Evolutionary conservation across 2,888 invertebrate species (phyloP), one percentile per base, ranked within the genome.

Genomic region (Lasius fuliginosus): DNA sequence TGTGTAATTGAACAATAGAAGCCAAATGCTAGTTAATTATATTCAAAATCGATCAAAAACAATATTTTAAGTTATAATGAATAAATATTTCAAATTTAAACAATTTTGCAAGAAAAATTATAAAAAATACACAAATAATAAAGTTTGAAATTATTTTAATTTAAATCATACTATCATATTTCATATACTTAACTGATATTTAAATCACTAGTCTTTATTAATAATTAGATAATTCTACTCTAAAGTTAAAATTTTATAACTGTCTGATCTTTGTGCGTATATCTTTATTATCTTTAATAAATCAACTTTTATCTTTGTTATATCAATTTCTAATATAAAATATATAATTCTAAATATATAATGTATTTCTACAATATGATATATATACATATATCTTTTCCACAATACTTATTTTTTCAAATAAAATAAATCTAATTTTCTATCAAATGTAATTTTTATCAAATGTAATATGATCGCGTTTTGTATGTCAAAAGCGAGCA

Each of bases 401-500:
- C 5, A 4, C 23, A 23, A 0, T 75, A 62, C 64, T 64, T 62
- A 27, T 73, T 58, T 75, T 58, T 64, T 23, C 12, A 62, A 4
- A 40, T 5, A 11, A 15, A 33, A 67, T 0, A 42, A 56, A 58
- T 42, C 11, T 67, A 67, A 67, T 71, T 60, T 77, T 79, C 65
- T 30, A 18, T 60, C 60, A 27, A 71, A 79, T 73, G 1, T 33
- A 42, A 11, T 68, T 42, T 40, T 40, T 9, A 40, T 36, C 36
- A 40, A 36, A 68, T 23, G 68, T 68, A 30, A 58, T 42, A 49
- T 18, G 15, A 69, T 3, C 8, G 15, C 30, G 30, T 36, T 68
- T 69, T 60, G 33, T 71, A 27, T 18, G 18, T 79, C 46, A 60
- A 71, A 79, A 79, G 36, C 73, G 60, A 60, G 27, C 60, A 36